Evolutionary conservation across 2,888 invertebrate species (phyloP), one percentile per base, ranked within the genome.

Genomic region (Lasioglossum leucozonium): DNA sequence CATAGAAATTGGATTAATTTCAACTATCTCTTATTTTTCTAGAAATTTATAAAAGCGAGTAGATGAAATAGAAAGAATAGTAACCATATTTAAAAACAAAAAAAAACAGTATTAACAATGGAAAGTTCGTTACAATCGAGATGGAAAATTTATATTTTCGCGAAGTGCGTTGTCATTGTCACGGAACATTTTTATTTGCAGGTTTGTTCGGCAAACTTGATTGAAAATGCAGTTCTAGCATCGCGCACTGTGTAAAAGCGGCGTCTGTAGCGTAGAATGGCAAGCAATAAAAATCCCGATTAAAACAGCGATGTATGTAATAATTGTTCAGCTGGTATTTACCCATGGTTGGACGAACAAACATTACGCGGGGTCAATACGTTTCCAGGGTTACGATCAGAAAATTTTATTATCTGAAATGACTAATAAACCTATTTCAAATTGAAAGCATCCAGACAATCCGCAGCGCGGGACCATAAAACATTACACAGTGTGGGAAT

Each of bases 341-440:
- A 62, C 26, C 16, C 0, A 30, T 2, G 62, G 51, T 22, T 30
- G 30, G 30, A 75, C 42, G 65, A 67, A 34, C 65, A 22, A 22
- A 67, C 10, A 34, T 67, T 67, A 18, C 37, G 34, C 10, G 16
- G 16, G 6, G 30, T 16, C 16, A 65, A 34, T 67, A 22, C 3
- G 22, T 18, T 65, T 65, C 65, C 65, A 37, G 37, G 65, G 34
- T 67, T 67, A 67, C 65, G 34, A 37, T 11, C 34, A 34, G 34
- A 67, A 67, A 67, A 37, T 22, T 67, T 67, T 67, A 34, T 34
- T 67, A 34, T 67, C 18, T 67, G 37, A 67, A 34, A 67, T 37
- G 22, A 67, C 65, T 67, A 37, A 37, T 37, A 67, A 67, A 67
- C 22, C 65, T 67, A 67, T 67, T 67, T 37, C 34, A 34, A 67